phyloP scores from a whole-genome alignment of 2,888 invertebrate species.

The Drepanosiphum platanoidis region DNA sequence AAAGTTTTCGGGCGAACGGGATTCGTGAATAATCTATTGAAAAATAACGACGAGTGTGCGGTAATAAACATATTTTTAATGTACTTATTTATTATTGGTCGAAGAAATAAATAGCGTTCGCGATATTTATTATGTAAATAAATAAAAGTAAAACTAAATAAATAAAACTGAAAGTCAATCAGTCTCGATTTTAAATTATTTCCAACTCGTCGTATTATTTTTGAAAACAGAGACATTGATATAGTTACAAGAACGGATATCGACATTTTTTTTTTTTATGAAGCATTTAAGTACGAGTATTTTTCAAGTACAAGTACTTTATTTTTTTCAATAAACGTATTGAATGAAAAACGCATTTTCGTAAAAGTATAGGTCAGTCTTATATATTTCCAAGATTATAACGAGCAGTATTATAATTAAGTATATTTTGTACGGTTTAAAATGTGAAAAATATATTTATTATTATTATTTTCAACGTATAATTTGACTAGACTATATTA shows the following conservation, averaged over 20 bases:
- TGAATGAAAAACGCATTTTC: too few species aligned
- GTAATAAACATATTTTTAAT: constrained; percentile 26
- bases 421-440: background rate
- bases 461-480: background rate
- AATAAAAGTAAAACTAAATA: too few species aligned
- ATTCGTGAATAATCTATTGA: constrained; percentile 57
- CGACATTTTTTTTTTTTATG: too few species aligned
- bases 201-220: too few species aligned
- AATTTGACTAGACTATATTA: background rate
- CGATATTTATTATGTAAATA: background rate
- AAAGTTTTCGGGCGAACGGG: constrained; percentile 49
- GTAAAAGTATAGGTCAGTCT: too few species aligned
- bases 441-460: background rate
- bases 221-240: background rate
- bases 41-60: constrained; percentile 33
- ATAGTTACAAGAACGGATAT: too few species aligned
- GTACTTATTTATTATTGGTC: background rate
- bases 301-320: too few species aligned
- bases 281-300: too few species aligned
- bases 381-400: too few species aligned
- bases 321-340: too few species aligned
- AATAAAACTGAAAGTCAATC: background rate
- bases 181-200: too few species aligned
- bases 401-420: too few species aligned
- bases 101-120: constrained; percentile 11